Conservation (phyloP, 2,888 invertebrate genomes). For the Antheraea assamensis region DNA sequence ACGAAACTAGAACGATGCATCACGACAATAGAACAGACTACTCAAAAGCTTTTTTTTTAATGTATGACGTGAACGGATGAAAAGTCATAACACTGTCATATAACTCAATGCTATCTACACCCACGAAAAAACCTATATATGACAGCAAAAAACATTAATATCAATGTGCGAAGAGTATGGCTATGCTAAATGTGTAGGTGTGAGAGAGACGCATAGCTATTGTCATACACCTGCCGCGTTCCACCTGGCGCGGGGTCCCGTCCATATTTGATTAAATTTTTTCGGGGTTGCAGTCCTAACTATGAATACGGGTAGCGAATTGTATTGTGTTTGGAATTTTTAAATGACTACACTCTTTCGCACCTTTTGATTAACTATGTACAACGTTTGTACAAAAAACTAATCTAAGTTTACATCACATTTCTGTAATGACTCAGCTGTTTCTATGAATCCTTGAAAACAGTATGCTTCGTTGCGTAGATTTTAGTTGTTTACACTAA, state of each 20-base stretch:
- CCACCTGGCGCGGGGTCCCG: constrained; percentile 69
- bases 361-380: constrained; percentile 5
- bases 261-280: constrained; percentile 77
- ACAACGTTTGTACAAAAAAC: neutral
- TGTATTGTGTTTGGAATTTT: constrained; percentile 42
- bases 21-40: constrained; percentile 55
- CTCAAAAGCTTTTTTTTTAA: constrained; percentile 65
- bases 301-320: constrained; percentile 51
- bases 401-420: neutral
- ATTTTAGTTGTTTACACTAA: neutral
- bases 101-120: constrained; percentile 61
- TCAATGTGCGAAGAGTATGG: constrained; percentile 43
- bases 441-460: neutral
- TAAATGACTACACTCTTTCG: constrained; percentile 10
- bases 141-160: constrained; percentile 61
- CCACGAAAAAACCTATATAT: constrained; percentile 59
- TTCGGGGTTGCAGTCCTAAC: constrained; percentile 65
- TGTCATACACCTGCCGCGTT: constrained; percentile 72
- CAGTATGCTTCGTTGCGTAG: neutral
- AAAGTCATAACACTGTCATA: constrained; percentile 61
- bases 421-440: neutral
- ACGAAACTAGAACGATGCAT: constrained; percentile 55
- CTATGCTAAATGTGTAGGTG: constrained; percentile 40
- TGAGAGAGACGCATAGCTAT: constrained; percentile 57
- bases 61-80: constrained; percentile 56